Percentiles rank a stretch among this genome's conserved stretches.
Conservation (phyloP, 2,113 vertebrate genomes). For the Arvicanthis niloticus region DNA sequence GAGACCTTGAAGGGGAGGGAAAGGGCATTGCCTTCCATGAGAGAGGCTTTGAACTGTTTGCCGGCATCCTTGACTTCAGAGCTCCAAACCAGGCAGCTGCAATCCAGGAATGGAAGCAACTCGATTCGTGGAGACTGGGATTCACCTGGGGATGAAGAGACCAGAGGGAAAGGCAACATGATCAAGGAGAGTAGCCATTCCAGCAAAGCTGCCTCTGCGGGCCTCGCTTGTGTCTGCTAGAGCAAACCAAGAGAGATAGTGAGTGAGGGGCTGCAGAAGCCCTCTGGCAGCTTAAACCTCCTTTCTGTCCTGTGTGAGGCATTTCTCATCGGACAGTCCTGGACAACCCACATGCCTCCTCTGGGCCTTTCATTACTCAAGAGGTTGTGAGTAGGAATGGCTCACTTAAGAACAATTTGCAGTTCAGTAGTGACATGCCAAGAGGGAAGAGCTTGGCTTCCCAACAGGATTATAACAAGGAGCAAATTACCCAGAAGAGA, state of each 20-base stretch:
- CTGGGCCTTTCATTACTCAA: background rate
- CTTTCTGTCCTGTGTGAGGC: background rate
- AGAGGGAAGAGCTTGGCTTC: background rate
- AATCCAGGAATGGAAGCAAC: conserved; percentile 56
- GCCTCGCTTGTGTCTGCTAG: background rate
- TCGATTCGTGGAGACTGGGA: conserved; percentile 28
- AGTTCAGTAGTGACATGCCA: background rate
- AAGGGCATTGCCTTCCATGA: conserved; percentile 72
- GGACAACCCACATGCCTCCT: background rate
- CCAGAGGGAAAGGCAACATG: conserved; percentile 19
- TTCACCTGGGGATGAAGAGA: conserved; percentile 51
- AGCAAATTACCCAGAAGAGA: background rate
- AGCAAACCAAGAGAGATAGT: background rate
- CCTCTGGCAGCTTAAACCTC: background rate
- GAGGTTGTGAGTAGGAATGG: background rate
- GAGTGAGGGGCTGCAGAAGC: background rate
- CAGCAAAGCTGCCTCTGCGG: background rate
- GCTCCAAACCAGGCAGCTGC: conserved; percentile 62
- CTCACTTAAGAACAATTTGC: background rate
- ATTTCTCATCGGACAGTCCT: background rate
- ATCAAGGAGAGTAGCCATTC: background rate
- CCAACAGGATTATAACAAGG: background rate
- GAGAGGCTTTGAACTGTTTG: conserved; percentile 74
- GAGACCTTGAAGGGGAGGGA: conserved; percentile 77
- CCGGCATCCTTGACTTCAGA: conserved; percentile 75